A percentile compares a stretch with the other conserved stretches of the same genome.
phyloP scores from a whole-genome alignment of 2,888 invertebrate genomes.

The Mayetiola destructor region DNA sequence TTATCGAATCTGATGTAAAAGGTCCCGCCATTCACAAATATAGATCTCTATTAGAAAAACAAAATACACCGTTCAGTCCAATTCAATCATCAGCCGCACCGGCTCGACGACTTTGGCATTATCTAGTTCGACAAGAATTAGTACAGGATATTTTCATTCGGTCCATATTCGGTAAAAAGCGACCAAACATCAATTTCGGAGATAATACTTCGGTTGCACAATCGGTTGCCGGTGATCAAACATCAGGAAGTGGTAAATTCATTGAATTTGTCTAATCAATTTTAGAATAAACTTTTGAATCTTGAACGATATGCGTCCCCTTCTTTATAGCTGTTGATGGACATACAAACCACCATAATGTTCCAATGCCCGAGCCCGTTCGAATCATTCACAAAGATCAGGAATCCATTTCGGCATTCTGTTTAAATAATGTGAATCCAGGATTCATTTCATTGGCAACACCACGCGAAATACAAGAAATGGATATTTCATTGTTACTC shows the following conservation, averaged over 20 bases:
- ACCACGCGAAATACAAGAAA: conserved; percentile 91
- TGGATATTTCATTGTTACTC: conserved; percentile 85
- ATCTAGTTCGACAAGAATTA: conserved; percentile 77
- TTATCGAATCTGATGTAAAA: conserved; percentile 55
- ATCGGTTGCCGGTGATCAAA: neutral
- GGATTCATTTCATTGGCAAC: conserved; percentile 85
- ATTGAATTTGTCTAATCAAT: neutral
- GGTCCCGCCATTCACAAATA: conserved; percentile 89
- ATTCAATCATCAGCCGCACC: conserved; percentile 56
- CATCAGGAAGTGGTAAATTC: conserved; percentile 1
- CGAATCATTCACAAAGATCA: conserved; percentile 97
- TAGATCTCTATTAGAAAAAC: conserved; percentile 75
- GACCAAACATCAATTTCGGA: conserved; percentile 34
- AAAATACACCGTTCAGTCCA: conserved; percentile 86
- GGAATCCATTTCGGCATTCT: conserved; percentile 94
- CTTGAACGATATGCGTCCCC: neutral
- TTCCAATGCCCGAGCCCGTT: conserved; percentile 56
- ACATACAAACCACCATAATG: neutral
- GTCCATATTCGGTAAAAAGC: conserved; percentile 77
- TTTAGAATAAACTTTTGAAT: too few relatives aligned
- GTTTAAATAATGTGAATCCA: conserved; percentile 77
- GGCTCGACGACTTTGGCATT: conserved; percentile 78
- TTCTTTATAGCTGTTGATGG: neutral
- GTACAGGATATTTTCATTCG: conserved; percentile 92
- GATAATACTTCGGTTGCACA: conserved; percentile 10